These are phyloP conservation scores for Myopa testacea DNA, from an alignment of 2,888 invertebrate species.

Conservation along the genomic window DNA sequence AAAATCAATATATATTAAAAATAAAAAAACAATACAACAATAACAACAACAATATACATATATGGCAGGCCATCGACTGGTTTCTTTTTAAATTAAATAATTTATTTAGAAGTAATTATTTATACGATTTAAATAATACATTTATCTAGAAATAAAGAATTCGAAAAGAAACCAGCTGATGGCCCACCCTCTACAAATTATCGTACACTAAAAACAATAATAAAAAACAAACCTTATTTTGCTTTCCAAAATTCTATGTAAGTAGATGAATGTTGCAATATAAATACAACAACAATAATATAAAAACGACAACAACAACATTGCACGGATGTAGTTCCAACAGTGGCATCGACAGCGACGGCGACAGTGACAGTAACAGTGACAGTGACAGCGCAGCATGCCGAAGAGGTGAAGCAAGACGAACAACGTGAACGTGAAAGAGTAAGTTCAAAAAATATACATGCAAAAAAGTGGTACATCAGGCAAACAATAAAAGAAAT, in stretches of 20 bases:
- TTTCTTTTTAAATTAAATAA: background rate
- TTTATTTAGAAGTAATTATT: too few species aligned
- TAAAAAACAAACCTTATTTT: slow-evolving; percentile 80
- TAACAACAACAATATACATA: background rate
- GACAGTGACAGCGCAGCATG: slow-evolving; percentile 31
- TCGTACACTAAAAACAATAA: slow-evolving; percentile 28
- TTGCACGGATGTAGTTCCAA: background rate
- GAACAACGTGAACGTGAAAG: background rate
- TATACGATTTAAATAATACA: too few species aligned
- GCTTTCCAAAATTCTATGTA: slow-evolving; percentile 82
- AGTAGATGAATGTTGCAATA: background rate
- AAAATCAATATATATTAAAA: background rate
- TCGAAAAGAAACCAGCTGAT: slow-evolving; percentile 6
- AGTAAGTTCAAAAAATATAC: background rate
- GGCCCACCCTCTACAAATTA: slow-evolving; percentile 5
- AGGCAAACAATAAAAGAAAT: slow-evolving; percentile 29
- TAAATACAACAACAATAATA: slow-evolving; percentile 23
- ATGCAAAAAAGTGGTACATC: background rate
- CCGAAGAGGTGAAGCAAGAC: slow-evolving; percentile 3
- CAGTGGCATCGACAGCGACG: slow-evolving; percentile 37
- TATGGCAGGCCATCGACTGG: background rate
- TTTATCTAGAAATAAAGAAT: background rate
- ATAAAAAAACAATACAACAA: slow-evolving; percentile 4
- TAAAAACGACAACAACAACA: slow-evolving; percentile 25
- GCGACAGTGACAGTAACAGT: slow-evolving; percentile 40